phyloP scores from a whole-genome alignment of 1,140 invertebrate genomes.

The Apis florea region DNA sequence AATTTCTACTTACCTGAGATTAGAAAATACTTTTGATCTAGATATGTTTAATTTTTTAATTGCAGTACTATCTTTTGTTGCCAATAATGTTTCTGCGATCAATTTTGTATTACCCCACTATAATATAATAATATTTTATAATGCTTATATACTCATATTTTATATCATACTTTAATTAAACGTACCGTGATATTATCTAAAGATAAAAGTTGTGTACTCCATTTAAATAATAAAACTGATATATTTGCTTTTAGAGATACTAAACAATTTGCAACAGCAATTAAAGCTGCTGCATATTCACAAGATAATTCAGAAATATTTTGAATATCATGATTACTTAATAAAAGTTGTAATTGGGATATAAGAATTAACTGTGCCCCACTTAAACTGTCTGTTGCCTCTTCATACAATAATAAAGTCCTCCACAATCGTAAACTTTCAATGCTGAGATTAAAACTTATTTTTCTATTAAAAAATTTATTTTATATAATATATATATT shows the following conservation, averaged over 20 bases:
- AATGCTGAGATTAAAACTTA: constrained; percentile 66
- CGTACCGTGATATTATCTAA: constrained; percentile 70
- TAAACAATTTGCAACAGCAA: constrained; percentile 66
- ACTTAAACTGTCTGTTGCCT: constrained; percentile 68
- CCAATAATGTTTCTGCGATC: constrained; percentile 67
- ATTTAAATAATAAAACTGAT: constrained; percentile 69
- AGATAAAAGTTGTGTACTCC: constrained; percentile 72
- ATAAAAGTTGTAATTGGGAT: constrained; percentile 70
- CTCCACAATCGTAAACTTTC: constrained; percentile 76
- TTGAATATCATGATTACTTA: constrained; percentile 70
- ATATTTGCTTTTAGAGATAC: constrained; percentile 61
- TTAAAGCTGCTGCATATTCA: constrained; percentile 72
- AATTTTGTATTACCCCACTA: constrained; percentile 74
- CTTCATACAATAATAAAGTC: constrained; percentile 65
- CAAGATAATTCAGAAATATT: constrained; percentile 69
- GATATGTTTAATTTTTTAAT: constrained; percentile 65
- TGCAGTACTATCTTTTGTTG: constrained; percentile 55
- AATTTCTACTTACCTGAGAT: constrained; percentile 64
- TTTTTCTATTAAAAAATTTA: constrained; percentile 55
- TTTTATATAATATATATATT: not conserved
- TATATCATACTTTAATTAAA: constrained; percentile 32
- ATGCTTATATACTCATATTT: no score
- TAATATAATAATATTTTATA: constrained; percentile 24
- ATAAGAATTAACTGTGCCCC: constrained; percentile 66
- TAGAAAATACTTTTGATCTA: constrained; percentile 67